Percentiles rank a stretch among this genome's conserved stretches.
Evolutionary conservation across 2,797 vertebrate species (phyloP).

Genomic region (Sebastes minor): DNA sequence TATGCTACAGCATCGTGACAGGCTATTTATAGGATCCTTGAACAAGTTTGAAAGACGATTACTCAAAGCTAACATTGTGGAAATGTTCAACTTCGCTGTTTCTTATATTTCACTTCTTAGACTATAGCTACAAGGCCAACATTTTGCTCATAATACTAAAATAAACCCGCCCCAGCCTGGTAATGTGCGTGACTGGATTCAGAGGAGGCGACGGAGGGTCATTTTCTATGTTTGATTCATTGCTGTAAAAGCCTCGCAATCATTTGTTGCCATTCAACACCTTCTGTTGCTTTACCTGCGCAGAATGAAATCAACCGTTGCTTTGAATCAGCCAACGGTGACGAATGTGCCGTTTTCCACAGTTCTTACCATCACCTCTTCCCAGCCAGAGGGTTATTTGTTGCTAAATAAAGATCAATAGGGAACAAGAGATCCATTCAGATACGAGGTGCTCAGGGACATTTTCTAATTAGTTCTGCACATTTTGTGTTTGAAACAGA

Average conservation of each 20-base stretch:
- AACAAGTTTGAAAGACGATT: conserved; percentile 18
- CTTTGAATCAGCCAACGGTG: conserved; percentile 51
- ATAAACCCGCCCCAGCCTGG: conserved; percentile 21
- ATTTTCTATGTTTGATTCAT: conserved; percentile 43
- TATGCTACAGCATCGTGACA: neutral
- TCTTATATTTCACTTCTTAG: conserved; percentile 16
- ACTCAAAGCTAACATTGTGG: neutral
- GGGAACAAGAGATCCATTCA: conserved; percentile 65
- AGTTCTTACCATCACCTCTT: conserved; percentile 20
- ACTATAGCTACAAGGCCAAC: neutral
- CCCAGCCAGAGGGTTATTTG: conserved; percentile 47
- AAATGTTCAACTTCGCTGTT: conserved; percentile 2
- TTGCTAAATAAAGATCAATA: conserved; percentile 75
- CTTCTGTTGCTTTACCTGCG: conserved; percentile 24
- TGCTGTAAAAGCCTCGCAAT: conserved; percentile 18
- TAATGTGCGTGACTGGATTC: conserved; percentile 16
- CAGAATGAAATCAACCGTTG: conserved; percentile 49
- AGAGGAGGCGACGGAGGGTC: conserved; percentile 17
- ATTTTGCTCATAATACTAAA: neutral
- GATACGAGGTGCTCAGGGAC: conserved; percentile 51
- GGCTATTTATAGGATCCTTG: conserved; percentile 3
- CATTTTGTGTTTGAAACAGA: conserved; percentile 48
- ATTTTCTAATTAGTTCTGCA: conserved; percentile 55
- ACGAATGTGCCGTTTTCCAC: conserved; percentile 60
- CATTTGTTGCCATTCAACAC: conserved; percentile 40